These are phyloP conservation scores for Kryptolebias ocellatus DNA, from an alignment of 2,797 vertebrate species.

Conservation along the genomic window DNA sequence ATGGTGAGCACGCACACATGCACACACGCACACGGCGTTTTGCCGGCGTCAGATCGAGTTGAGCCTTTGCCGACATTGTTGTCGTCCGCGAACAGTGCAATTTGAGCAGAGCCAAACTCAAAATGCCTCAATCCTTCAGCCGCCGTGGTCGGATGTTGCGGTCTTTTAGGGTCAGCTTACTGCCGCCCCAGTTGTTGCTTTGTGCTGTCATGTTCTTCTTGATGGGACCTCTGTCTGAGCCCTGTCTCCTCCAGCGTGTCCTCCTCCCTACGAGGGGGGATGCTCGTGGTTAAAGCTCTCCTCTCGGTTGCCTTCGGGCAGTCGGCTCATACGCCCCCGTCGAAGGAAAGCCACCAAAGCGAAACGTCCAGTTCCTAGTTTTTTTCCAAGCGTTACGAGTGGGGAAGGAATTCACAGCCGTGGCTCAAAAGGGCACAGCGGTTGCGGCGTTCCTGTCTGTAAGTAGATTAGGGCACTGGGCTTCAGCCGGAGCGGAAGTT, in stretches of 20 bases:
- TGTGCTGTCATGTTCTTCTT: conserved; percentile 11
- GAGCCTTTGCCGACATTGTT: conserved; percentile 1
- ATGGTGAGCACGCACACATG: conserved; percentile 78
- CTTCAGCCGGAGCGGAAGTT: conserved; percentile 10
- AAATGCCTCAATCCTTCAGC: conserved; percentile 3
- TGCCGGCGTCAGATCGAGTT: neutral
- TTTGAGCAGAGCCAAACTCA: conserved; percentile 12
- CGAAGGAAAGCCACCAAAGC: conserved; percentile 37
- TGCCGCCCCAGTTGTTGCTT: conserved; percentile 16
- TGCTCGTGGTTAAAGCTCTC: conserved; percentile 51
- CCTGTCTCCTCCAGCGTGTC: conserved; percentile 50
- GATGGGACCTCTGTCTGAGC: conserved; percentile 29
- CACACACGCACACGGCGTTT: conserved; percentile 3
- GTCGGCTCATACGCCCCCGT: conserved; percentile 35
- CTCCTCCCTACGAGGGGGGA: conserved; percentile 46
- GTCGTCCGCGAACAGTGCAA: neutral
- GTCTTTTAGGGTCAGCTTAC: conserved; percentile 14
- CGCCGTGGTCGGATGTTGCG: neutral
- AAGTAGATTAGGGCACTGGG: conserved; percentile 1
- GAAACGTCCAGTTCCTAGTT: conserved; percentile 22
- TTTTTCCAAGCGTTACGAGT: conserved; percentile 17
- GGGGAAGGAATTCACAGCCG: conserved; percentile 8
- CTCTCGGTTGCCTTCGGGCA: conserved; percentile 42
- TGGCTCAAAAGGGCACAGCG: conserved; percentile 1
- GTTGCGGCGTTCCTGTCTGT: conserved; percentile 1